A percentile compares a stretch with the other conserved stretches of the same genome.
These are phyloP conservation scores for Bimastos eiseni DNA, from an alignment of 2,888 invertebrate genomes.

Conservation along the genomic window DNA sequence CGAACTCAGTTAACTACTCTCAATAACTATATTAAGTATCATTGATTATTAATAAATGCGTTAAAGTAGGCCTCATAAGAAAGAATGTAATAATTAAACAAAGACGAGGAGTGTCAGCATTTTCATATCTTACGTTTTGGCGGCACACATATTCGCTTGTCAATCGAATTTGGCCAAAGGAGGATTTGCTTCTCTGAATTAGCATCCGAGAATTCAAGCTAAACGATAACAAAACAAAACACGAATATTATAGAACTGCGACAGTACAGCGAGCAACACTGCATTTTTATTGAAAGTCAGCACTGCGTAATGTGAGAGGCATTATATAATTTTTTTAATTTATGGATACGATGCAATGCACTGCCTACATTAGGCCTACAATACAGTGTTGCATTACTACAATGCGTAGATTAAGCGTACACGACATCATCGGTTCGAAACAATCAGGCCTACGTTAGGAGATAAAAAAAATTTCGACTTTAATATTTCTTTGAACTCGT, in stretches of 20 bases:
- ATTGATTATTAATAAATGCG: not conserved
- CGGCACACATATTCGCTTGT: constrained; percentile 65
- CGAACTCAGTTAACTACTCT: not conserved
- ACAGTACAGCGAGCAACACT: not conserved
- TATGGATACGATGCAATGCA: no score
- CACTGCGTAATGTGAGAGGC: no score
- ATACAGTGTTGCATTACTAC: no score
- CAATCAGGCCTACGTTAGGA: no score
- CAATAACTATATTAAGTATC: not conserved
- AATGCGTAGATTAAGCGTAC: no score
- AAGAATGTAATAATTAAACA: not conserved
- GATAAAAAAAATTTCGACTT: no score
- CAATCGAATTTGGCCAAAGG: constrained; percentile 62
- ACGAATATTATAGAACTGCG: not conserved
- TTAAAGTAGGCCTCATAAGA: not conserved
- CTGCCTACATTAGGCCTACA: no score
- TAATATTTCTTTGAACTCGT: no score
- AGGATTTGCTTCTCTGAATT: not conserved
- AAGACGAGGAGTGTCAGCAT: not conserved
- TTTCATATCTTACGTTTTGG: constrained; percentile 52
- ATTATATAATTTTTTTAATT: no score
- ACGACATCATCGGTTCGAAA: no score
- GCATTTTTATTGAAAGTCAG: no score
- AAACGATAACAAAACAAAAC: not conserved
- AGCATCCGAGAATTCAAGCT: constrained; percentile 32